Conservation (phyloP, 2,797 vertebrate genomes). For the Pangasius krempfi region DNA sequence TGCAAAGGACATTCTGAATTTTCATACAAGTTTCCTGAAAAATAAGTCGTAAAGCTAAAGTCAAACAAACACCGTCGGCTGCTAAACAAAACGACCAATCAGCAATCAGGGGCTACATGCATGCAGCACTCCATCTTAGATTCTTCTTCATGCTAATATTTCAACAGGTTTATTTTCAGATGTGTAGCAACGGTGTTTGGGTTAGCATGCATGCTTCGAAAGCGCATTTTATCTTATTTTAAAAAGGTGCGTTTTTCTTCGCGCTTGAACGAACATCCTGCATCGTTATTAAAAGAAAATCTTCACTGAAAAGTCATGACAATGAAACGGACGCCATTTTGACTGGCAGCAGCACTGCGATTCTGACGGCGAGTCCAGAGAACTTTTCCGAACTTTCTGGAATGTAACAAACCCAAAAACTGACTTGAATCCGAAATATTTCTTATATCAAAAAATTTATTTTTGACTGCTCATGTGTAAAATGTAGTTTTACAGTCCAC, state of each 20-base stretch:
- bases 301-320: neutral
- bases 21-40: no score
- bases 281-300: neutral
- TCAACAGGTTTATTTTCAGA: neutral
- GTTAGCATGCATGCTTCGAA: neutral
- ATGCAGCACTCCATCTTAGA: neutral
- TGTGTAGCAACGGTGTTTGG: neutral
- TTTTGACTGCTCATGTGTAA: no score
- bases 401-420: neutral
- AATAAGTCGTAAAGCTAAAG: no score
- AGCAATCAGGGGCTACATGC: neutral
- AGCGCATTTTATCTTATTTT: neutral
- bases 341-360: neutral
- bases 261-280: neutral
- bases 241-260: neutral
- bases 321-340: neutral
- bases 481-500: no score
- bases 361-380: neutral
- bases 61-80: no score
- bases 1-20: no score
- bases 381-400: neutral
- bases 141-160: neutral
- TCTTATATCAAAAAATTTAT: neutral
- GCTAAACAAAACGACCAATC: no score
- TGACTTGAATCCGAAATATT: neutral